Evolutionary conservation across 2,888 invertebrate species (phyloP).

Genomic region (Eledone cirrhosa): DNA sequence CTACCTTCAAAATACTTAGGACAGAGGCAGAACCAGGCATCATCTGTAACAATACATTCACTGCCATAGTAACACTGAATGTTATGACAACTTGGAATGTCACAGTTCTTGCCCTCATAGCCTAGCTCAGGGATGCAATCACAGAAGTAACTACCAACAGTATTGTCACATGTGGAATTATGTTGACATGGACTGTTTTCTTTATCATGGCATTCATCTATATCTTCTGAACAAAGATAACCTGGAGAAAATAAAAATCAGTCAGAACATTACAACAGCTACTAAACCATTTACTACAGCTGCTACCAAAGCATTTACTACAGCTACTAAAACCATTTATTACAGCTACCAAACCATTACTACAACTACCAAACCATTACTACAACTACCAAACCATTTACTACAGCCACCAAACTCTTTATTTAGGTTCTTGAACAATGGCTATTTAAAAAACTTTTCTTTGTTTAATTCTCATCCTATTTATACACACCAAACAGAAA

Average conservation of each 20-base stretch:
- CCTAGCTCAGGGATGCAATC: slow-evolving; percentile 46
- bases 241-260: slow-evolving; percentile 20
- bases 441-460: no score
- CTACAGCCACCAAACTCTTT: no score
- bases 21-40: slow-evolving; percentile 42
- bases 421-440: no score
- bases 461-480: no score
- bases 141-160: slow-evolving; percentile 53
- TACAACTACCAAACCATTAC: no score
- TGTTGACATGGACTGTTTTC: slow-evolving; percentile 68
- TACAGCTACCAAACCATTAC: no score
- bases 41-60: slow-evolving; percentile 37
- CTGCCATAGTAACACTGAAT: slow-evolving; percentile 45
- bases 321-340: no score
- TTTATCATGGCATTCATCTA: slow-evolving; percentile 23
- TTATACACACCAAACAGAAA: no score
- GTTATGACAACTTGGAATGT: slow-evolving; percentile 42
- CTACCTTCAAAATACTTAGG: slow-evolving; percentile 46
- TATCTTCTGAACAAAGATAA: slow-evolving; percentile 27
- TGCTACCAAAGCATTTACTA: no score
- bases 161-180: slow-evolving; percentile 69
- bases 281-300: no score
- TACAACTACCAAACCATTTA: no score
- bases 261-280: no score
- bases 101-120: slow-evolving; percentile 49